Conservation (phyloP, 2,797 vertebrate genomes). For the Dromococcyx pavoninus region DNA sequence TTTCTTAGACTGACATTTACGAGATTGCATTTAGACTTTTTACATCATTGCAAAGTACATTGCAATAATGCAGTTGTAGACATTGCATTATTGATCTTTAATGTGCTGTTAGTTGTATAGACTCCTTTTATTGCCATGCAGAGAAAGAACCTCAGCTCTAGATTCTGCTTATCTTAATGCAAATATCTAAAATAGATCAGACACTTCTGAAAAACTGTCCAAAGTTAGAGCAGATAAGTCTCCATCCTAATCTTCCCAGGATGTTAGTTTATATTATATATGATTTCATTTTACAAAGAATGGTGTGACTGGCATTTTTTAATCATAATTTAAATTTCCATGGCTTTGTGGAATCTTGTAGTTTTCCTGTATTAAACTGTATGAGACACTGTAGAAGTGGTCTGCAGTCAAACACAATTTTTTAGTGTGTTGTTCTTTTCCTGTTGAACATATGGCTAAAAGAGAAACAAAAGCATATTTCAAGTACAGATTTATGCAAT, state of each 20-base stretch:
- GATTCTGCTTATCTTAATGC: neutral
- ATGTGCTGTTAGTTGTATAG: neutral
- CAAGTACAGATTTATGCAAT: neutral
- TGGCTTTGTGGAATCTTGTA: neutral
- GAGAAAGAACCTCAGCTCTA: neutral
- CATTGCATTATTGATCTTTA: neutral
- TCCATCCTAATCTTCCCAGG: neutral
- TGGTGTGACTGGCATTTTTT: neutral
- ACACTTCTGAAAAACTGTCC: neutral
- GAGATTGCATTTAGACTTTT: neutral
- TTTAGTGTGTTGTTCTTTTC: neutral
- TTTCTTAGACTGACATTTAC: neutral
- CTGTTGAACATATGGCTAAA: neutral
- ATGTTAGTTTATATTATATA: neutral
- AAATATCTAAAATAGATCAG: neutral
- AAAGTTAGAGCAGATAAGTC: neutral
- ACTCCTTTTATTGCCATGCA: neutral
- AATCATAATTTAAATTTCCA: neutral
- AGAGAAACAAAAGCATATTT: neutral
- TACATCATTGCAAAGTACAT: neutral
- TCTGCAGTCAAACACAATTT: neutral
- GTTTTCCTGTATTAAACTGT: neutral
- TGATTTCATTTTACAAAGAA: neutral
- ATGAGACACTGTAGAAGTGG: neutral
- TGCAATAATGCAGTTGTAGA: neutral